Percentiles rank a stretch among this genome's conserved stretches.
These are phyloP conservation scores for Alces alces DNA, from an alignment of 2,113 vertebrate genomes.

Conservation along the genomic window DNA sequence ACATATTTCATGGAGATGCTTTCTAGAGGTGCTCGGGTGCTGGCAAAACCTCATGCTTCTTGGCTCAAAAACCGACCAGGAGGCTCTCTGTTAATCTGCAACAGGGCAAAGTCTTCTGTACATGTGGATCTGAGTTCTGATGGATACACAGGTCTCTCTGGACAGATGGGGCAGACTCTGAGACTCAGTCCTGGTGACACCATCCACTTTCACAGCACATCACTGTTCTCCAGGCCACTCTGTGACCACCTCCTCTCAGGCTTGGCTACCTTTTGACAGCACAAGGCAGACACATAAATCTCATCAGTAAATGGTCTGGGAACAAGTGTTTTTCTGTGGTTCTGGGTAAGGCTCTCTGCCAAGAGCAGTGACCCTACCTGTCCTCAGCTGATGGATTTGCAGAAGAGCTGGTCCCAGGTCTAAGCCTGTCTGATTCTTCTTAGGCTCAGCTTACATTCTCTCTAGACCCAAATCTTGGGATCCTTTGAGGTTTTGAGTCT, in stretches of 20 bases:
- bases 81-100: not conserved
- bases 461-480: not conserved
- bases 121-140: not conserved
- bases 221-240: not conserved
- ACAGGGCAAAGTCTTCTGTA: not conserved
- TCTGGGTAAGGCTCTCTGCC: not conserved
- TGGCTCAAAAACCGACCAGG: not conserved
- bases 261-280: not conserved
- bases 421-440: not conserved
- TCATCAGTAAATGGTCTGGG: not conserved
- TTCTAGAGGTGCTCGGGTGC: not conserved
- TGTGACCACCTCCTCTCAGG: not conserved
- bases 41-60: not conserved
- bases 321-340: not conserved
- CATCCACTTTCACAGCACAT: not conserved
- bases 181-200: not conserved
- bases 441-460: not conserved
- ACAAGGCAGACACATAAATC: not conserved
- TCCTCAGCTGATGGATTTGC: not conserved
- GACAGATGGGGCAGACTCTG: not conserved
- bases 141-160: not conserved
- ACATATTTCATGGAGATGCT: not conserved
- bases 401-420: not conserved
- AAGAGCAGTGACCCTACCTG: not conserved
- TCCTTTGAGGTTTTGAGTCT: not conserved